Percentiles rank a stretch among this genome's conserved stretches.
Evolutionary conservation across 2,888 invertebrate species (phyloP).

Genomic region (Apamea crenata): DNA sequence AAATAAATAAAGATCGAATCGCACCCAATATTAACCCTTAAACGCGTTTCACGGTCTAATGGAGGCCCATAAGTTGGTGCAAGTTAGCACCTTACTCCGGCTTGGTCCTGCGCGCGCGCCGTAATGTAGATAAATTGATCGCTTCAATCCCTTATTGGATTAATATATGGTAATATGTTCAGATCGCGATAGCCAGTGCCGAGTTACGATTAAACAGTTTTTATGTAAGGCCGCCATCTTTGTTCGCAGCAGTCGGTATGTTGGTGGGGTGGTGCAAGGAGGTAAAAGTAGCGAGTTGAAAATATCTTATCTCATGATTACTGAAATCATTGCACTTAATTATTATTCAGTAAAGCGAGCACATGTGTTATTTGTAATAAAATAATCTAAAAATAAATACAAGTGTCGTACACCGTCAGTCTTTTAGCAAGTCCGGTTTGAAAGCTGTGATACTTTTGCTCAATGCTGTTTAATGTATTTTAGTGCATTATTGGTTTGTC

Average conservation of each 20-base stretch:
- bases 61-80: slow-evolving; percentile 76
- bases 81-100: slow-evolving; percentile 72
- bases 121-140: slow-evolving; percentile 85
- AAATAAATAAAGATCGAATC: slow-evolving; percentile 61
- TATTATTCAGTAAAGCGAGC: not conserved
- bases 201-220: slow-evolving; percentile 88
- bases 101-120: slow-evolving; percentile 79
- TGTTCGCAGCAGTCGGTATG: slow-evolving; percentile 82
- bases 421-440: too few relatives aligned
- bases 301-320: not conserved
- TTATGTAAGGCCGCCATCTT: slow-evolving; percentile 88
- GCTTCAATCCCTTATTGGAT: slow-evolving; percentile 84
- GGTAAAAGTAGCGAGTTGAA: slow-evolving; percentile 13
- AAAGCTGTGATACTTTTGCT: not conserved
- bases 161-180: slow-evolving; percentile 86
- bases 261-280: slow-evolving; percentile 60
- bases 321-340: not conserved
- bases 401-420: not conserved
- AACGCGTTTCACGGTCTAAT: slow-evolving; percentile 72
- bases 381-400: not conserved
- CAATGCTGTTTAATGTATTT: not conserved
- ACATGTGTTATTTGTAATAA: not conserved
- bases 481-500: not conserved
- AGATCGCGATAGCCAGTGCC: slow-evolving; percentile 83
- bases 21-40: slow-evolving; percentile 62